These are phyloP conservation scores for Tachypleus tridentatus DNA, from an alignment of 1,140 invertebrate genomes.

Conservation along the genomic window DNA sequence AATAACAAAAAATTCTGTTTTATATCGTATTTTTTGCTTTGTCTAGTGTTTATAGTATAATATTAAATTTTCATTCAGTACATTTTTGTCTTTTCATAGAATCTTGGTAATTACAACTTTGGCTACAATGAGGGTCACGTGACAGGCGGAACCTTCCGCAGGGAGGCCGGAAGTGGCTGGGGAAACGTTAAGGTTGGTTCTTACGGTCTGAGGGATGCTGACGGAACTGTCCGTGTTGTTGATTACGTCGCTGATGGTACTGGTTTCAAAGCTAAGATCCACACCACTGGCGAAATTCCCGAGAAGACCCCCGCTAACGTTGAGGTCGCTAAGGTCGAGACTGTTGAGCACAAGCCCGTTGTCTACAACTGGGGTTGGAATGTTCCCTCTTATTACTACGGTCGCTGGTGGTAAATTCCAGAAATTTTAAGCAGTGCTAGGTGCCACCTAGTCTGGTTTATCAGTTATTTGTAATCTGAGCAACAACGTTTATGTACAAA, in stretches of 20 bases:
- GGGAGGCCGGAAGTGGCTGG: conserved; percentile 18
- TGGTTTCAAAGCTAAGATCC: conserved; percentile 26
- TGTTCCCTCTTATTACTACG: too few species aligned
- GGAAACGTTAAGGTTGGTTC: conserved; percentile 22
- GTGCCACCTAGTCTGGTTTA: too few species aligned
- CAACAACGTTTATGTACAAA: too few species aligned
- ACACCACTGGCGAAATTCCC: conserved; percentile 20
- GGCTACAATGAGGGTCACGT: conserved; percentile 28
- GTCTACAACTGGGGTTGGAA: too few species aligned
- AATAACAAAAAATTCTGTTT: too few species aligned
- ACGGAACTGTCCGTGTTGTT: conserved; percentile 24
- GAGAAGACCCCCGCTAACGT: conserved; percentile 23
- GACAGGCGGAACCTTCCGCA: conserved; percentile 26
- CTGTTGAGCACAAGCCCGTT: too few species aligned
- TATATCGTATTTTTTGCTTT: too few species aligned
- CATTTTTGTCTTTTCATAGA: not conserved
- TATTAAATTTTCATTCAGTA: too few species aligned
- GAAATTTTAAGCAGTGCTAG: too few species aligned
- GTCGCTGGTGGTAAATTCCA: too few species aligned
- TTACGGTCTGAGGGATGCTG: conserved; percentile 23
- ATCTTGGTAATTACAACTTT: conserved; percentile 15
- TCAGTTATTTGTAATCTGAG: too few species aligned
- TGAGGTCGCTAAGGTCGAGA: conserved; percentile 23
- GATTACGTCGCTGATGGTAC: conserved; percentile 29
- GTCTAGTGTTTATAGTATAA: too few species aligned